These are phyloP conservation scores for Frieseomelitta varia DNA, from an alignment of 1,140 invertebrate genomes.

Conservation along the genomic window DNA sequence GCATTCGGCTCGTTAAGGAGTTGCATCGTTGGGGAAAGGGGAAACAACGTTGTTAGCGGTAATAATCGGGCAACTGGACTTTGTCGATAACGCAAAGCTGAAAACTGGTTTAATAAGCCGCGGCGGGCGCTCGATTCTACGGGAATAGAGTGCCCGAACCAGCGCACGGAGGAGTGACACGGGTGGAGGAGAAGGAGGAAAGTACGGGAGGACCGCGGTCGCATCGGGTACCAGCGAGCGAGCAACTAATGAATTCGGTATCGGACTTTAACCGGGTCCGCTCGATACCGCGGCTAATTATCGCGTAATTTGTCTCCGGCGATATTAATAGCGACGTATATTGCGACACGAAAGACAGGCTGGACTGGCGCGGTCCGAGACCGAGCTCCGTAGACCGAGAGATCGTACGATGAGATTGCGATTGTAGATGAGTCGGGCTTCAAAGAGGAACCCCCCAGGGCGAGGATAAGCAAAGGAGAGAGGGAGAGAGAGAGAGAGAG, in stretches of 20 bases:
- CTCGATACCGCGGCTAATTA: slow-evolving; percentile 39
- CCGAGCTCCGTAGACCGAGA: slow-evolving; percentile 26
- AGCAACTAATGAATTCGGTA: slow-evolving; percentile 37
- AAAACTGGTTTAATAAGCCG: background rate
- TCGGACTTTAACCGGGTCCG: background rate
- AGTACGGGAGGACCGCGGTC: too few relatives aligned
- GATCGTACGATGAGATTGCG: slow-evolving; percentile 72
- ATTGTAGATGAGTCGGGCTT: slow-evolving; percentile 70
- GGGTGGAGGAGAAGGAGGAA: background rate
- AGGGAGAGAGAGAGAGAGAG: background rate
- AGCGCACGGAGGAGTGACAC: too few relatives aligned
- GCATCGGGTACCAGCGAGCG: background rate
- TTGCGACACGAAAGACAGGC: slow-evolving; percentile 34
- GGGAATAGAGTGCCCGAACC: background rate
- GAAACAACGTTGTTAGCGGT: background rate
- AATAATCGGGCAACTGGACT: background rate
- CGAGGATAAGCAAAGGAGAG: slow-evolving; percentile 58
- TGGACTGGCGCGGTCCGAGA: background rate
- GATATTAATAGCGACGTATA: slow-evolving; percentile 47
- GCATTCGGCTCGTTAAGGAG: background rate
- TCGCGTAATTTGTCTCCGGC: slow-evolving; percentile 45
- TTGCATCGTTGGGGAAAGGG: background rate
- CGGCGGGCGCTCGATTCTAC: background rate
- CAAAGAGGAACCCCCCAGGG: slow-evolving; percentile 67
- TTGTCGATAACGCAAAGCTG: background rate